phyloP scores from a whole-genome alignment of 2,888 invertebrate species.

The Scelioninae gen. 1 region DNA sequence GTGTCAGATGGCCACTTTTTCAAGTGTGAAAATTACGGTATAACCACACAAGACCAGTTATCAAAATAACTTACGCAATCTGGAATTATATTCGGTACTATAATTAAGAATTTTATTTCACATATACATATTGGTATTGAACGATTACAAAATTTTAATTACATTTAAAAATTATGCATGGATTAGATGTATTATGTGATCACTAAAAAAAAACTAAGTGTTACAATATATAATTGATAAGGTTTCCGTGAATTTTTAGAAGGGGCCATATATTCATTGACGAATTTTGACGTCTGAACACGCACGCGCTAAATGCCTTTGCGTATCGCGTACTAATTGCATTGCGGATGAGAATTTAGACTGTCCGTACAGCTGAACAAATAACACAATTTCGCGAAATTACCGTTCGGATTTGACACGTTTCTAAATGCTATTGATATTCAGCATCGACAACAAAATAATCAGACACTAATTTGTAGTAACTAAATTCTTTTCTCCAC shows the following conservation, averaged over 20 bases:
- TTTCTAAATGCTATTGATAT: constrained; percentile 2
- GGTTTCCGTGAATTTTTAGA: not conserved
- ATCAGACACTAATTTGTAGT: constrained; percentile 3
- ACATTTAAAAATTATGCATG: no score
- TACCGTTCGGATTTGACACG: constrained; percentile 40
- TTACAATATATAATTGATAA: no score
- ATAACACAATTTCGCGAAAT: constrained; percentile 42
- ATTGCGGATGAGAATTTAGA: constrained; percentile 27
- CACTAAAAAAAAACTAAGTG: no score
- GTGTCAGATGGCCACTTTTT: no score
- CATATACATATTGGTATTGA: no score
- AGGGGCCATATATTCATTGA: not conserved
- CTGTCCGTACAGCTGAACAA: constrained; percentile 24
- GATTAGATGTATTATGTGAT: no score
- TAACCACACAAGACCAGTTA: no score
- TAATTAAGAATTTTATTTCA: no score
- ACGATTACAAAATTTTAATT: no score
- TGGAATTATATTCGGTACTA: no score
- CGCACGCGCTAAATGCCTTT: constrained; percentile 21
- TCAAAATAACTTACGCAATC: no score
- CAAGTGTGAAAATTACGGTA: no score
- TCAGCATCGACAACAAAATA: constrained; percentile 5
- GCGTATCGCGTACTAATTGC: constrained; percentile 29
- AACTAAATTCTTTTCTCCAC: constrained; percentile 6
- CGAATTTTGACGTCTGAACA: constrained; percentile 6